Base-by-base conservation (phyloP, 2,888 invertebrate genomes). In the Diabrotica balteata region DNA sequence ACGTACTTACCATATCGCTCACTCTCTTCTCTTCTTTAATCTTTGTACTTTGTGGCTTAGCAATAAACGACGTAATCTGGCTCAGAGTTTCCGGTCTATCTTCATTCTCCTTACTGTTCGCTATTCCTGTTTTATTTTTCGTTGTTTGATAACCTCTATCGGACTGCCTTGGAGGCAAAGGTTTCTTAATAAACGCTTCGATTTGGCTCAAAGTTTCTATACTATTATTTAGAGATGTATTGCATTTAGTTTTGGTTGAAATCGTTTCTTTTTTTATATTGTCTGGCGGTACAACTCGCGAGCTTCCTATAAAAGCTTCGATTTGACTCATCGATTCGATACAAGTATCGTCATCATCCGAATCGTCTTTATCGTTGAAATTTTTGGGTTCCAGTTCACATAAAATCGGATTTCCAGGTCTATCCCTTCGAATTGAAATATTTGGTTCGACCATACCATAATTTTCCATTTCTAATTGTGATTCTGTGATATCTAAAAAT, bases 381-480 rank as follows among this genome's bases (percentile, higher is more conserved):
- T 32, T 32, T 32, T 32, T 32, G 2, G 4, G 4, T 8, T 69
- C 64, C 9, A 74, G 53, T 61, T 72, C 59, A 50, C 57, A 52
- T 44, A 71, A 59, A 22, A 74, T 44, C 17, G 74, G 74, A 67
- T 74, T 73, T 8, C 58, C 43, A 22, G 74, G 74, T 42, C 74
- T 67, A 8, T 64, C 57, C 22, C 53, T 22, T 17, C 11, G 43
- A 8, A 51, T 59, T n/a, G 11, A 55, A 45, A 4, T 32, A 32
- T 32, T 55, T n/a, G 2, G 47, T 8, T 43, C 7, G 22, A 50
- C 52, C 45, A 9, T 45, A 11, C 50, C 5, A 32, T 58, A 51
- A 52, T 11, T 43, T 44, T 57, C 45, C 58, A 64, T 32, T 59
- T 64, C 64, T 11, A 64, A 46, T 57, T 64, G 58, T 5, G 64